These are phyloP conservation scores for Pogonocherus hispidulus DNA, from an alignment of 2,888 invertebrate species.

Conservation along the genomic window DNA sequence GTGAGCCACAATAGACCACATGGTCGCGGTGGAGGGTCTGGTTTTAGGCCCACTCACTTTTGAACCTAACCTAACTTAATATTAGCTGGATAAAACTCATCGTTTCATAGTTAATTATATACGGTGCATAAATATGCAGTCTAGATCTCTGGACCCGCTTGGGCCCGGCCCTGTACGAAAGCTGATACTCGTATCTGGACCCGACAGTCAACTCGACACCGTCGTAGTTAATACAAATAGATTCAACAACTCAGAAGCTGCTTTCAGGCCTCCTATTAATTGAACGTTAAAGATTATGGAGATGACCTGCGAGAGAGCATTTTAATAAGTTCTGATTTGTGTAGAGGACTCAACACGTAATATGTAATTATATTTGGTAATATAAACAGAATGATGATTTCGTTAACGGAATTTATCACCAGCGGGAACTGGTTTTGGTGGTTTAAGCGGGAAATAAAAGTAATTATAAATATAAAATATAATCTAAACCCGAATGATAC, in stretches of 20 bases:
- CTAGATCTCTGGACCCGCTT: too few species aligned
- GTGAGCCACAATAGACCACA: too few species aligned
- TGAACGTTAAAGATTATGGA: not conserved
- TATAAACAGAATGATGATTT: not conserved
- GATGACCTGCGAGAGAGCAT: not conserved
- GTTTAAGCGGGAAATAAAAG: not conserved
- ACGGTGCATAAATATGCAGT: too few species aligned
- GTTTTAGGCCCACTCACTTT: too few species aligned
- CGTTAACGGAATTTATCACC: not conserved
- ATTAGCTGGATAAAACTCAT: too few species aligned
- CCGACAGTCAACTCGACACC: not conserved
- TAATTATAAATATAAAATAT: not conserved
- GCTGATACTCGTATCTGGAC: not conserved
- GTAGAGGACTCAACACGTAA: not conserved
- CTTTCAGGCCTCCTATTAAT: not conserved
- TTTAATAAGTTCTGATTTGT: slow-evolving; percentile 1
- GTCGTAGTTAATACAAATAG: not conserved
- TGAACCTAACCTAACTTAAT: too few species aligned
- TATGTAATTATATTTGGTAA: slow-evolving; percentile 1
- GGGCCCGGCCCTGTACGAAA: not conserved
- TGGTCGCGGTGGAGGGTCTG: too few species aligned
- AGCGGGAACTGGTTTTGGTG: not conserved
- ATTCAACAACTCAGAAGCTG: not conserved
- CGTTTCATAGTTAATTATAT: too few species aligned
- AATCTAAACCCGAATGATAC: not conserved